phyloP scores from a whole-genome alignment of 2,888 invertebrate species.

The Temnothorax rugatulus region DNA sequence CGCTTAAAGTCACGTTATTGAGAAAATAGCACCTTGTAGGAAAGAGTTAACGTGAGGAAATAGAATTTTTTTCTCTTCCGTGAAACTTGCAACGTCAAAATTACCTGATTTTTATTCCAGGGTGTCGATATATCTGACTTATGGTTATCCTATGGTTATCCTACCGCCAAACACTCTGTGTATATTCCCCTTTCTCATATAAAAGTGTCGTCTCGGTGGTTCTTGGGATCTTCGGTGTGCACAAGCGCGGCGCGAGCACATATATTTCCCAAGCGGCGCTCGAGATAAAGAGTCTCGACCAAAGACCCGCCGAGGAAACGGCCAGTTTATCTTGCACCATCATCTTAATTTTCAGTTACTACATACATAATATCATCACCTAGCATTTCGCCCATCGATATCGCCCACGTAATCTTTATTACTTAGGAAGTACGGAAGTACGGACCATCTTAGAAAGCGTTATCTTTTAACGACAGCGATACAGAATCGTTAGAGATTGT shows the following conservation, averaged over 20 bases:
- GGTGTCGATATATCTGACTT: constrained; percentile 38
- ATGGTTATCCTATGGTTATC: constrained; percentile 34
- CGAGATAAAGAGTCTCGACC: constrained; percentile 54
- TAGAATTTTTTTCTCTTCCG: not conserved
- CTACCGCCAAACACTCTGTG: constrained; percentile 12
- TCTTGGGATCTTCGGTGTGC: constrained; percentile 41
- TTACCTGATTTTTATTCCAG: constrained; percentile 25
- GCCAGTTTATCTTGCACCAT: constrained; percentile 54
- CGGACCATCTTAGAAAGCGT: constrained; percentile 13
- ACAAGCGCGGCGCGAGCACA: constrained; percentile 46
- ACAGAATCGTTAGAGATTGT: constrained; percentile 2
- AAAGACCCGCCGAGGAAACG: constrained; percentile 34
- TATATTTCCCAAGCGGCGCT: constrained; percentile 53
- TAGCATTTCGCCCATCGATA: constrained; percentile 24
- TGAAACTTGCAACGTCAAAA: not conserved
- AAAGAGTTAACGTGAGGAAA: not conserved
- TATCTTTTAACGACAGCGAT: constrained; percentile 53
- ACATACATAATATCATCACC: constrained; percentile 50
- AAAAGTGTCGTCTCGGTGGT: constrained; percentile 36
- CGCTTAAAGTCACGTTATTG: not conserved
- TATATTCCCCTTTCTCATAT: constrained; percentile 52
- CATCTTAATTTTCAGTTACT: constrained; percentile 63
- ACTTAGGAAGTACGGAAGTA: constrained; percentile 14
- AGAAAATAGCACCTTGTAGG: not conserved
- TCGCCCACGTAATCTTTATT: constrained; percentile 52